Base-by-base conservation (phyloP, 53 echinoderm and acorn worm genomes). In the Holothuria leucospilota region DNA sequence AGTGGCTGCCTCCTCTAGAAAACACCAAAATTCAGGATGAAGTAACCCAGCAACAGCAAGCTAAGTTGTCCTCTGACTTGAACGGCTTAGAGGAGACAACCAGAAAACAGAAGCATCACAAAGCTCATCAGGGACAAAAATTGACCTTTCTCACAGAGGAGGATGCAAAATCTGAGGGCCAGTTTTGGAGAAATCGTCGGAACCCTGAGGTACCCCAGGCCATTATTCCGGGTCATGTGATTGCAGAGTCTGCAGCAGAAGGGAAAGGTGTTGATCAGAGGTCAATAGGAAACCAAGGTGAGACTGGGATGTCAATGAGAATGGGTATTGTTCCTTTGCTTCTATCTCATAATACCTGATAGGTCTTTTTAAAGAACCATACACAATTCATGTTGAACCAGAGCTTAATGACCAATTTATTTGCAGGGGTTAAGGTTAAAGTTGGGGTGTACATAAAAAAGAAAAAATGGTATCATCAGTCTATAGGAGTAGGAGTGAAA, bases 61-160 rank as follows among this genome's bases (percentile, higher is more conserved):
- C 79, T 6, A 74, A 87, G n/a, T 39, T 38, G 3, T 75, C 75
- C 53, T 3, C 49, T 49, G 26, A 75, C 24, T n/a, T 12, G 51
- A 51, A 25, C 2, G 38, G n/a, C 23, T 14, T 26, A 39, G 52
- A 46, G 49, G 26, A 51, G 25, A 68, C 7, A 68, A 28, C 68
- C 28, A 26, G 23, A 49, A 51, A 75, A 10, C 56, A 56, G 8
- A 46, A 27, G 52, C n/a, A 39, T 15, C 75, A 49, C 39, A 2
- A 41, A 51, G 52, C 51, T 8, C 27, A 75, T 46, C 34, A 23
- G 21, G 75, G 75, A 52, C 81, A 30, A 59, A 91, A 88, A 59
- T 82, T 96, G 23, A 75, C 84, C 14, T 96, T 96, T 60, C 87
- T 96, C 58, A 96, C 96, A 1, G 96, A 96, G 81, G 90, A 90